phyloP scores from a whole-genome alignment of 2,113 vertebrate genomes.

The Dasyurus viverrinus region DNA sequence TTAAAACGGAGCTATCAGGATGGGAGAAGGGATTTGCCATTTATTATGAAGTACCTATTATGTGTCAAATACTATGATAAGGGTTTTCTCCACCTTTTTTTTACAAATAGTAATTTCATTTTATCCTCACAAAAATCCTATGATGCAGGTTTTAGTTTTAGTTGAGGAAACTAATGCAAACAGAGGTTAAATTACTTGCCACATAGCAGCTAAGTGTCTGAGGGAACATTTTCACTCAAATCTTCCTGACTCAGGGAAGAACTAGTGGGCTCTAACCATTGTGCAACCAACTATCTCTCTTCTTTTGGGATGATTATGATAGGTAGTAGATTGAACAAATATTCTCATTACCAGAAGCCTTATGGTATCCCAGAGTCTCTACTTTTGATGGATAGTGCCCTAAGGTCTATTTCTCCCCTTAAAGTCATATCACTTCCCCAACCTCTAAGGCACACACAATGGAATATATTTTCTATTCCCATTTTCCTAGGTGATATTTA shows the following conservation, averaged over 20 bases:
- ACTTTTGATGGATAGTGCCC: background rate
- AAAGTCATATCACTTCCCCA: background rate
- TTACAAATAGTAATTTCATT: background rate
- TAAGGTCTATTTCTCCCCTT: background rate
- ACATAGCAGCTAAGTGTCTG: background rate
- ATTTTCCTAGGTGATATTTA: background rate
- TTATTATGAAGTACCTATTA: background rate
- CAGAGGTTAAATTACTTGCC: background rate
- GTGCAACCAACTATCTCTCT: too few species aligned
- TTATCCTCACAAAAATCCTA: background rate
- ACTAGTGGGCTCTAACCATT: background rate
- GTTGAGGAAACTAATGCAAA: background rate
- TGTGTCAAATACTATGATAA: background rate
- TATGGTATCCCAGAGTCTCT: background rate
- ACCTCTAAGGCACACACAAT: background rate
- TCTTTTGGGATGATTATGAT: too few species aligned
- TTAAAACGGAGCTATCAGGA: background rate
- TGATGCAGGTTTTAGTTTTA: background rate
- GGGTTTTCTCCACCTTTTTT: background rate
- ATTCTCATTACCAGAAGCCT: background rate
- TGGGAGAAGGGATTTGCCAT: background rate
- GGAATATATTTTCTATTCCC: background rate
- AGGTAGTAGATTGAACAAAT: background rate
- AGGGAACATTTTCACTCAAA: background rate
- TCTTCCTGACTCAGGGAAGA: background rate